Base-by-base conservation (phyloP, 2,888 invertebrate genomes). In the Melieria omissa region DNA sequence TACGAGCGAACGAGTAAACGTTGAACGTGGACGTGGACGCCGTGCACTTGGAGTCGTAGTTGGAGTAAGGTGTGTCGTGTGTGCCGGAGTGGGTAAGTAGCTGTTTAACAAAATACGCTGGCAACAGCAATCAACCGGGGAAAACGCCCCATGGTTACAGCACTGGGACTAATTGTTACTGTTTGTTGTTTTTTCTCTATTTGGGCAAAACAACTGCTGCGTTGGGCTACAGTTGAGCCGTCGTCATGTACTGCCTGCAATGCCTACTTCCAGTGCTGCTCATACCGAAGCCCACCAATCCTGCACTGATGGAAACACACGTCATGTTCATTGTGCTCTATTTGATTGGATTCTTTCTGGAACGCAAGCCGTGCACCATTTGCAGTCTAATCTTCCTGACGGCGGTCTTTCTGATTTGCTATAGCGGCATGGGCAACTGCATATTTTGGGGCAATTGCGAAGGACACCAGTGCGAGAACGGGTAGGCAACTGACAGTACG, bases 311-410 rank as follows among this genome's bases (percentile, higher is more conserved):
- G 80, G 95, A 98, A 86, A 98, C 98, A 70, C 97, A 98, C 88
- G 96, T 97, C 74, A 95, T 98, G 94, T 98, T 99, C 87, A 96
- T 99, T 91, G 94, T 96, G 77, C 90, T 99, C 68, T 99, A 99
- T 88, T 88, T 99, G 80, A 93, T 98, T 80, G 97, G 98, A 80
- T 99, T 99, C 89, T 98, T 99, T 87, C 89, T 99, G 81, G 98
- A 98, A 85, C 90, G 97, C 82, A 98, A 96, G 86, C 99, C 99
- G 0, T 99, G 99, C 87, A 97, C 97, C 64, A 96, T 98, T 77
- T 99, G 99, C 89, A 96, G 96, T 83, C 89, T 98, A 69, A 95
- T 99, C 78, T 99, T 99, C 88, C 88, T 98, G 67, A 93, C 94
- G 54, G 96, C 98, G 41, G 95, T 98, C 70, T 94, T 95, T 82